Evolutionary conservation across 2,888 invertebrate genomes (phyloP), one percentile per base, ranked within the genome.

Genomic region (Crematogaster levior): DNA sequence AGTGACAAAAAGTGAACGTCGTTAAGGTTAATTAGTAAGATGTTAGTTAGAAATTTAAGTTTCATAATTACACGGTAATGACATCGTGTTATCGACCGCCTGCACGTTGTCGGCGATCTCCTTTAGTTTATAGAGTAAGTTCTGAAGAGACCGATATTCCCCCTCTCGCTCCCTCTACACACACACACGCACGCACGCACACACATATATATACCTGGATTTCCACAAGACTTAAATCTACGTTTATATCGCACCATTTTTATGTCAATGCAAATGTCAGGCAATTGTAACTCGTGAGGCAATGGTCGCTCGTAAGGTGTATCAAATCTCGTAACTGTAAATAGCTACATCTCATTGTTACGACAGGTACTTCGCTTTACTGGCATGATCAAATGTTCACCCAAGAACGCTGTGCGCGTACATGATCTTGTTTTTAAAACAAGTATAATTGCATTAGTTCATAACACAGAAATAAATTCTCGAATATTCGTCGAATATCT

Each of bases 21-120:
- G 86, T 91, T 90, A 92, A 87, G 89, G 87, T 89, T 92, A 91
- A 92, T 92, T 92, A 91, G 88, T 86, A 84, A 89, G 91, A 91
- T 91, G 91, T 92, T 86, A 87, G 86, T 86, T 87, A 81, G 86
- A 92, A 70, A 91, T 91, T 92, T 89, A 92, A 92, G 91, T 92
- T 92, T 91, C 85, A 88, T 91, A 91, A 92, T 93, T 92, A 92
- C 90, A 90, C 89, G 91, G 90, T 92, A 93, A 92, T 90, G 89
- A 89, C 85, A 84, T 84, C 88, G 82, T 81, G 86, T 88, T 89
- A 91, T 87, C 88, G 86, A 46, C 34, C 68, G 53, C 21, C 21
- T 34, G 60, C 85, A 85, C 84, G 81, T 81, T 81, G 65, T 79
- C 82, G 84, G 80, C 84, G 66, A 56, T 66, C 65, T 79, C 66